These are phyloP conservation scores for Orientallactaga sibirica DNA, from an alignment of 2,797 vertebrate species.

Conservation along the genomic window DNA sequence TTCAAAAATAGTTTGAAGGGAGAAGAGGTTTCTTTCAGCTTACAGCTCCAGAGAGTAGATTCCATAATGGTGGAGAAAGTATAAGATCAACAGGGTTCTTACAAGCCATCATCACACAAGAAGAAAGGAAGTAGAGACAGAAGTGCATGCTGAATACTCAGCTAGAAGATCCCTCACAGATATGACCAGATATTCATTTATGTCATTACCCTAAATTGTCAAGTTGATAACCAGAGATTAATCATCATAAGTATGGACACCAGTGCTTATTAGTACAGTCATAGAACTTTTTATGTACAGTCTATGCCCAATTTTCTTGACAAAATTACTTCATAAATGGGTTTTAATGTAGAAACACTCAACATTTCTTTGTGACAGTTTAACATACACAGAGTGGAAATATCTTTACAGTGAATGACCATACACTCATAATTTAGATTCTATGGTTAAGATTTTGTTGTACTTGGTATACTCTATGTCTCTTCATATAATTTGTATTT, in stretches of 20 bases:
- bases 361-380: constrained; percentile 28
- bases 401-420: neutral
- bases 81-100: too few species aligned
- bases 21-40: too few species aligned
- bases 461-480: neutral
- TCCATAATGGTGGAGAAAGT: too few species aligned
- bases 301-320: neutral
- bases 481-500: neutral
- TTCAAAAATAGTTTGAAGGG: neutral
- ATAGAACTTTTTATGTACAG: neutral
- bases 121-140: too few species aligned
- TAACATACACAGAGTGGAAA: neutral
- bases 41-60: too few species aligned
- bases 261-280: neutral
- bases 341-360: neutral
- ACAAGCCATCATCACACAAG: too few species aligned
- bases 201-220: too few species aligned
- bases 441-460: constrained; percentile 2
- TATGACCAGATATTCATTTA: too few species aligned
- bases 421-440: neutral
- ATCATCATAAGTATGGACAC: neutral
- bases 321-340: neutral
- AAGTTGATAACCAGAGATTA: too few species aligned
- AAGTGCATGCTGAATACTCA: too few species aligned
- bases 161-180: too few species aligned